Evolutionary conservation across 2,113 vertebrate genomes (phyloP), one percentile per base, ranked within the genome.

Genomic region (Calidris pugnax): DNA sequence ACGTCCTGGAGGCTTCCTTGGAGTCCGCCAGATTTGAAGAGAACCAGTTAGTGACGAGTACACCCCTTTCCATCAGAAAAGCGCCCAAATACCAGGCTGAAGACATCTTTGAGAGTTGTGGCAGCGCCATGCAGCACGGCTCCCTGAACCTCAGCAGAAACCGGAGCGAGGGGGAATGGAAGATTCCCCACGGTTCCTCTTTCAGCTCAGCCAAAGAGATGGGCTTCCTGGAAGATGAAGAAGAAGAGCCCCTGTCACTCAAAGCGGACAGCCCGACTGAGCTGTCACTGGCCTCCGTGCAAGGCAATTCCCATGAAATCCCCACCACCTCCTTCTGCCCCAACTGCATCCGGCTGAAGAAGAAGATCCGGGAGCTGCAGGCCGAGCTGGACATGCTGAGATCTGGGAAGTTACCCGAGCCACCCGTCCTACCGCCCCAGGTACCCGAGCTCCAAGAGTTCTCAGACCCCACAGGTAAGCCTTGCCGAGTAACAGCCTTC

Each of bases 251-350:
- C 32, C 81, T 98, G 2, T 97, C 98, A 4, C 95, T 99, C 89
- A 99, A 99, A 97, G 97, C 98, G 39, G 99, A 99, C 90, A 98
- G 99, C 77, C 98, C 98, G 0, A 98, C 98, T 0, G 98, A 99
- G 91, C 97, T 98, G 66, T 97, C 97, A 2, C 92, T 98, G 33
- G 94, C 96, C 7, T 98, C 97, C 12, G 76, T 75, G 2, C 97
- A 98, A 72, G 97, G 97, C 68, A 98, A 98, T 68, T 94, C 97
- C 21, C 97, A 98, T 1, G 98, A 98, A 96, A 98, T 98, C 13
- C 98, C 99, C 69, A 99, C 99, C 91, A 99, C 99, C 35, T 99
- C 99, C 51, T 99, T 99, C 94, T 99, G 99, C 92, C 99, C 99
- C 67, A 99, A 99, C 96, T 99, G 99, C 95, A 98, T 99, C 62